Evolutionary conservation across 1,140 invertebrate species (phyloP), one percentile per base, ranked within the genome.

Genomic region (Trachymyrmex cornetzi): DNA sequence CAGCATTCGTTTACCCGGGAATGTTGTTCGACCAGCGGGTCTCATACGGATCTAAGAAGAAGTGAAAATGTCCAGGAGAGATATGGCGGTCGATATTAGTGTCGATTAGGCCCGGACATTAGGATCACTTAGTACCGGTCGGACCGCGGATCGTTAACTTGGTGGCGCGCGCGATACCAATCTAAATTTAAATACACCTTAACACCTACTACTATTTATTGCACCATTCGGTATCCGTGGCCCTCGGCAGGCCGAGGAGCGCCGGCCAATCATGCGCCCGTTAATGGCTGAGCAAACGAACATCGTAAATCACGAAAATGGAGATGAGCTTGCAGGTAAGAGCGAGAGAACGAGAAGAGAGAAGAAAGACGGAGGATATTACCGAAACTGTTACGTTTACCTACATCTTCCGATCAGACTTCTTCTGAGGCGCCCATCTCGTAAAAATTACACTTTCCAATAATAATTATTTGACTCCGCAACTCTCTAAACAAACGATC

Each of bases 101-200:
- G 86, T 64, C 88, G 86, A 90, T 89, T 86, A 92, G 88, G 67
- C 80, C 50, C 64, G 88, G 87, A 80, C 85, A 88, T 91, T 90
- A 90, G 88, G 88, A 34, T 88, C 87, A 85, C 67, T 81, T 85
- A 85, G 84, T 80, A 77, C 38, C 69, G 38, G 87, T 71, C 71
- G 34, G 34, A 34, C 27, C 55, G 80, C 44, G 57, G 61, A 59
- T 85, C 75, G 74, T 77, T 89, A 71, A 48, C 55, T 75, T 74
- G 59, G 53, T 74, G 75, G 67, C 67, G 66, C 12, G 55, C 67
- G 22, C 27, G 67, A 74, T 77, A 85, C 63, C 77, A 72, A 88
- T 87, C 71, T 82, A 71, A 89, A 91, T 89, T 91, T 89, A 90
- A 90, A 91, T 90, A 85, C 57, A 38, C 67, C 85, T 90, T 80